A percentile compares a stretch with the other conserved stretches of the same genome.
Conservation (phyloP, 2,888 invertebrate species). For the Hypena proboscidalis region DNA sequence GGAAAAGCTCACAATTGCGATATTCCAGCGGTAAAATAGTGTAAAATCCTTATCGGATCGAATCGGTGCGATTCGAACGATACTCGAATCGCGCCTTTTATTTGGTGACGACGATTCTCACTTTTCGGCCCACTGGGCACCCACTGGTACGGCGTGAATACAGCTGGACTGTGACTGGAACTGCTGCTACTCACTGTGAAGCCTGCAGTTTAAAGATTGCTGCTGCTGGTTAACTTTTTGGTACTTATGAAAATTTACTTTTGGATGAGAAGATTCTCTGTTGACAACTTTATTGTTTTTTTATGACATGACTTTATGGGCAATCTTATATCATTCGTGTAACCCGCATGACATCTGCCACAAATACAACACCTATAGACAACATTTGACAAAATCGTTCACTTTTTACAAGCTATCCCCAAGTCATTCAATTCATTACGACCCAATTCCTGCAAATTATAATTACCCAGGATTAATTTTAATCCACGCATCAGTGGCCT, state of each 20-base stretch:
- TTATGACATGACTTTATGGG: too few relatives aligned
- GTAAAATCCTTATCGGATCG: constrained; percentile 51
- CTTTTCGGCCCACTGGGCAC: constrained; percentile 36
- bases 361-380: too few relatives aligned
- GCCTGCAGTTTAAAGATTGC: constrained; percentile 22
- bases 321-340: too few relatives aligned
- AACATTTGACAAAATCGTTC: too few relatives aligned
- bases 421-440: too few relatives aligned
- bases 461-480: too few relatives aligned
- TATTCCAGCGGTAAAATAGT: constrained; percentile 44
- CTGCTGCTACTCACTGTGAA: constrained; percentile 8
- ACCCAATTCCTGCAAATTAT: too few relatives aligned
- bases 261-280: too few relatives aligned
- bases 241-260: too few relatives aligned
- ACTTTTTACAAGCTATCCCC: too few relatives aligned
- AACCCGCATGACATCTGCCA: too few relatives aligned
- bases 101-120: constrained; percentile 42
- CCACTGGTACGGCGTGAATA: constrained; percentile 44
- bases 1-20: constrained; percentile 30
- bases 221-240: not conserved
- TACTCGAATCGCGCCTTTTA: constrained; percentile 42
- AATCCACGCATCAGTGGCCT: not conserved
- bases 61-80: constrained; percentile 42
- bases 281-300: too few relatives aligned
- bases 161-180: constrained; percentile 26